A percentile compares a stretch with the other conserved stretches of the same genome.
Conservation (phyloP, 2,888 invertebrate species). For the Petrolisthes manimaculis region DNA sequence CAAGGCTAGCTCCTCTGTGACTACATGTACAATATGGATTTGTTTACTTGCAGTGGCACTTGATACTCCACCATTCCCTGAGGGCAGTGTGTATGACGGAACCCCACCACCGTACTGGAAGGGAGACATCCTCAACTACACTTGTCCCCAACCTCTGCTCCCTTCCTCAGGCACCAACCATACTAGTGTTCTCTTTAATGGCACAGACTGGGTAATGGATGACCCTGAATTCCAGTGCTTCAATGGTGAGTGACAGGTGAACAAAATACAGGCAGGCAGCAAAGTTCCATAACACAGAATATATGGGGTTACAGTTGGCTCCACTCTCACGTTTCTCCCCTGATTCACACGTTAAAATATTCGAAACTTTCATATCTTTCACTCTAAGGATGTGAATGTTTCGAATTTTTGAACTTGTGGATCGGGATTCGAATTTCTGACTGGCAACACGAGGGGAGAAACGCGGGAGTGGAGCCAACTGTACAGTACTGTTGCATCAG, state of each 20-base stretch:
- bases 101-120: slow-evolving; percentile 10
- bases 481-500: too few relatives aligned
- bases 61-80: background rate
- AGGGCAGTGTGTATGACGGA: background rate
- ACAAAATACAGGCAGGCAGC: background rate
- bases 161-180: slow-evolving; percentile 1
- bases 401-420: too few relatives aligned
- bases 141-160: background rate
- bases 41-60: background rate
- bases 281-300: too few relatives aligned
- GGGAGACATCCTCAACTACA: slow-evolving; percentile 18
- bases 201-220: slow-evolving; percentile 17
- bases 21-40: background rate
- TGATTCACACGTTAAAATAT: too few relatives aligned
- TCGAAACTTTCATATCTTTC: too few relatives aligned
- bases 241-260: background rate
- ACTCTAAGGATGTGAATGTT: too few relatives aligned
- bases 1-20: too few relatives aligned
- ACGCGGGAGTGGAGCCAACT: too few relatives aligned
- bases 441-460: too few relatives aligned
- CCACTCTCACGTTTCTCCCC: too few relatives aligned
- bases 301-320: too few relatives aligned
- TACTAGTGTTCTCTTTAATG: slow-evolving; percentile 29
- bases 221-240: slow-evolving; percentile 31
- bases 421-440: too few relatives aligned